These are phyloP conservation scores for Hydropsyche betteni DNA, from an alignment of 2,888 invertebrate species.

Conservation along the genomic window DNA sequence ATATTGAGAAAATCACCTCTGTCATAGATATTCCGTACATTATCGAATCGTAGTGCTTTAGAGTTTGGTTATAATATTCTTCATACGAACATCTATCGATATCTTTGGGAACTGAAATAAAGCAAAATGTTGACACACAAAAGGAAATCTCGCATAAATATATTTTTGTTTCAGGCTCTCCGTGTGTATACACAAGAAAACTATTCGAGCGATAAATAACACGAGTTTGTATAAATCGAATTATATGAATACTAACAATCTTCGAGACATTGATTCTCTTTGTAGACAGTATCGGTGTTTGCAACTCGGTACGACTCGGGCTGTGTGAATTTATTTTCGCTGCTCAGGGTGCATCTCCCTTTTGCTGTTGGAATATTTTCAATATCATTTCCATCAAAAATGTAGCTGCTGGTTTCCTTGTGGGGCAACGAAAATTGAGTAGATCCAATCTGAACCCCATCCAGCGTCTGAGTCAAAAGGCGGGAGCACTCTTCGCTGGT, in stretches of 20 bases:
- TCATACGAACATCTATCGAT: conserved; percentile 79
- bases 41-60: conserved; percentile 71
- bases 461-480: conserved; percentile 55
- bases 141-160: too few species aligned
- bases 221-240: conserved; percentile 7
- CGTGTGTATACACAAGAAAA: too few species aligned
- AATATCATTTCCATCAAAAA: conserved; percentile 57
- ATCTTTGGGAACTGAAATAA: conserved; percentile 62
- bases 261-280: conserved; percentile 82
- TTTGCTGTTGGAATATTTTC: conserved; percentile 56
- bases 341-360: conserved; percentile 77
- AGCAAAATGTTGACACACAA: conserved; percentile 15
- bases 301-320: conserved; percentile 82
- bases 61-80: conserved; percentile 75
- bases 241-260: conserved; percentile 63
- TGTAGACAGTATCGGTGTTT: conserved; percentile 79
- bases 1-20: conserved; percentile 57
- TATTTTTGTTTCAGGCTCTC: neutral
- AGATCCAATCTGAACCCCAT: conserved; percentile 56
- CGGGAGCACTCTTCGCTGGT: conserved; percentile 75
- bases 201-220: too few species aligned
- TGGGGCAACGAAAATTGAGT: conserved; percentile 58
- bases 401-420: conserved; percentile 58
- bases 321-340: conserved; percentile 76
- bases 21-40: conserved; percentile 64